Evolutionary conservation across 2,113 vertebrate species (phyloP).

Genomic region (Colistium nudipinnis): DNA sequence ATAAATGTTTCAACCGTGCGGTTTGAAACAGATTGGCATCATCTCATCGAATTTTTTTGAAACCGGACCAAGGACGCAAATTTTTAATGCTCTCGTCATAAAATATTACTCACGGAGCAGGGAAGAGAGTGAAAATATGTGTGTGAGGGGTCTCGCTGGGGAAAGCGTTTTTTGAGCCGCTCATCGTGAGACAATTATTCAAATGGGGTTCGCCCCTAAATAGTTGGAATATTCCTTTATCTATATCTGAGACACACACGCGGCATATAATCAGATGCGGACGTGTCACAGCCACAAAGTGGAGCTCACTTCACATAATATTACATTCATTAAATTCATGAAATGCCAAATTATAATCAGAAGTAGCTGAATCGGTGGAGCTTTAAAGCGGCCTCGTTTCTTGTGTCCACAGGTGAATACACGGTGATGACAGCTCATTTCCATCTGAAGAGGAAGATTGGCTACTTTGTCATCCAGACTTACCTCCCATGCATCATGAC

Average conservation of each 20-base stretch:
- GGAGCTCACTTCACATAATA: too few species aligned
- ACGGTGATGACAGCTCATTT: slow-evolving; percentile 99
- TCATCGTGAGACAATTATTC: too few species aligned
- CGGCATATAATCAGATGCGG: neutral
- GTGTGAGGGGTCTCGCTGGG: neutral
- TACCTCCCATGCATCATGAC: slow-evolving; percentile 99
- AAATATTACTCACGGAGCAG: slow-evolving; percentile 3
- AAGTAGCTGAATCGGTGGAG: neutral
- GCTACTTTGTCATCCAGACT: slow-evolving; percentile 99
- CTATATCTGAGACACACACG: too few species aligned
- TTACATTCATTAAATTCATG: neutral
- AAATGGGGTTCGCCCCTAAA: too few species aligned
- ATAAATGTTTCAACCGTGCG: neutral
- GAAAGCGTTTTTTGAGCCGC: neutral
- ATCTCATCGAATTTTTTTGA: neutral
- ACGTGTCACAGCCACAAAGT: too few species aligned
- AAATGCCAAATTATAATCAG: neutral
- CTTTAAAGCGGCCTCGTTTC: slow-evolving; percentile 6
- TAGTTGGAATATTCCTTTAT: too few species aligned
- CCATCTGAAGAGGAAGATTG: slow-evolving; percentile 99
- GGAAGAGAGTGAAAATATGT: too few species aligned
- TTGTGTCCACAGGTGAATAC: slow-evolving; percentile 89
- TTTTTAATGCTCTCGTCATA: neutral
- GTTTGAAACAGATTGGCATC: neutral
- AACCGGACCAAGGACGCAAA: neutral